These are phyloP conservation scores for Gadus chalcogrammus DNA, from an alignment of 2,113 vertebrate species.

Conservation along the genomic window DNA sequence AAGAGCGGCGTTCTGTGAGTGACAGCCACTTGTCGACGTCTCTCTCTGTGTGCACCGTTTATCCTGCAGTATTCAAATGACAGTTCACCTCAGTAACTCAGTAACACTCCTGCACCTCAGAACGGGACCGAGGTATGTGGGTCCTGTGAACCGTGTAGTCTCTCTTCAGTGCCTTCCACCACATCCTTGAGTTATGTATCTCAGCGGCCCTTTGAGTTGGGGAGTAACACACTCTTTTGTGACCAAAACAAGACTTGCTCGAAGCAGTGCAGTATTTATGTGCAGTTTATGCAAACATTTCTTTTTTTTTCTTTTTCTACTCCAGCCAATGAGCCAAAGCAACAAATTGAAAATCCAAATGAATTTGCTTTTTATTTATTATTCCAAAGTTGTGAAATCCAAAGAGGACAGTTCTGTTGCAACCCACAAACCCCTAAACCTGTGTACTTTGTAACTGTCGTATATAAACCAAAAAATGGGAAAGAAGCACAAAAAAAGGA, in stretches of 20 bases:
- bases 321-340: constrained; percentile 71
- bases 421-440: constrained; percentile 62
- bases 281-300: constrained; percentile 58
- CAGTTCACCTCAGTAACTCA: constrained; percentile 66
- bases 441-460: constrained; percentile 60
- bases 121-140: constrained; percentile 56
- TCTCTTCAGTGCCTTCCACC: constrained; percentile 71
- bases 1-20: constrained; percentile 49
- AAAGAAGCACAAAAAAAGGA: constrained; percentile 69
- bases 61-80: constrained; percentile 70
- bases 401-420: constrained; percentile 64
- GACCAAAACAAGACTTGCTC: constrained; percentile 60
- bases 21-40: constrained; percentile 37
- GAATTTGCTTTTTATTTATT: constrained; percentile 63
- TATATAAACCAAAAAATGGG: constrained; percentile 47
- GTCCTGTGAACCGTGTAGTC: constrained; percentile 53
- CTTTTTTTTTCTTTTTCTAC: constrained; percentile 34
- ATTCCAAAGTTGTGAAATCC: constrained; percentile 64
- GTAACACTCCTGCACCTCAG: constrained; percentile 68
- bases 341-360: constrained; percentile 69
- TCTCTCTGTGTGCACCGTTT: constrained; percentile 53
- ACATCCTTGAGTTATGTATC: constrained; percentile 61
- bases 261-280: constrained; percentile 71
- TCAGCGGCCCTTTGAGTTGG: constrained; percentile 46
- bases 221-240: constrained; percentile 62